Evolutionary conservation across 2,113 vertebrate genomes (phyloP).

Genomic region (Microcebus lehilahytsara): DNA sequence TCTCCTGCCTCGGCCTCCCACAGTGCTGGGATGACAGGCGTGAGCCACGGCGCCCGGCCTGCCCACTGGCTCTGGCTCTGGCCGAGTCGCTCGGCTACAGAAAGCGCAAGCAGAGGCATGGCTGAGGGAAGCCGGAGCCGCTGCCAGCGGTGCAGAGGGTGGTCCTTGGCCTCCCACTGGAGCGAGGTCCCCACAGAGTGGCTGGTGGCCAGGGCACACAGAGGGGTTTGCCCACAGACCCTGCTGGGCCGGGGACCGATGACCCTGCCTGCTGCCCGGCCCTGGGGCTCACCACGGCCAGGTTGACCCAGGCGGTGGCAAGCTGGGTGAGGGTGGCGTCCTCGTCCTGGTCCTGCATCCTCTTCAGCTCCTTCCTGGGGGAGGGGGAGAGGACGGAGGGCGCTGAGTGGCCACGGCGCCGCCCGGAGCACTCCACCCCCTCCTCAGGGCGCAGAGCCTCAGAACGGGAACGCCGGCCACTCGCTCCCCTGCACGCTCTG

Average conservation of each 20-base stretch:
- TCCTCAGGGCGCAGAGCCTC: background rate
- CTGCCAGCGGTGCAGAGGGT: too few species aligned
- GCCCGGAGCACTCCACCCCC: too few species aligned
- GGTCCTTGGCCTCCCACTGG: background rate
- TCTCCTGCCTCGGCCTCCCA: too few species aligned
- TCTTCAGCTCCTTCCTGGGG: constrained; percentile 96
- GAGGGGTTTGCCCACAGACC: background rate
- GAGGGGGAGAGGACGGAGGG: too few species aligned
- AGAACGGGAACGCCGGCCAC: too few species aligned
- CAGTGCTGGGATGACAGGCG: too few species aligned
- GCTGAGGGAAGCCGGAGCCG: background rate
- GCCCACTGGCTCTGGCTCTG: background rate
- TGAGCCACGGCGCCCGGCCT: too few species aligned
- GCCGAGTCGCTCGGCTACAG: background rate
- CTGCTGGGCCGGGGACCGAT: background rate
- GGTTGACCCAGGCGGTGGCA: constrained; percentile 95
- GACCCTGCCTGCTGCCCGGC: background rate
- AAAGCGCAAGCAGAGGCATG: background rate
- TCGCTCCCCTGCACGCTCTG: background rate
- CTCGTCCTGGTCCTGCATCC: constrained; percentile 98
- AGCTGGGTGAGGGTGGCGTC: constrained; percentile 96
- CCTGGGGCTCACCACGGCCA: constrained; percentile 87
- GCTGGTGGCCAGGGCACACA: background rate
- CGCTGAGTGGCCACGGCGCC: background rate
- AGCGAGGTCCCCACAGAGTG: background rate